Conservation (phyloP, 1,140 invertebrate genomes). For the Aporrectodea caliginosa region DNA sequence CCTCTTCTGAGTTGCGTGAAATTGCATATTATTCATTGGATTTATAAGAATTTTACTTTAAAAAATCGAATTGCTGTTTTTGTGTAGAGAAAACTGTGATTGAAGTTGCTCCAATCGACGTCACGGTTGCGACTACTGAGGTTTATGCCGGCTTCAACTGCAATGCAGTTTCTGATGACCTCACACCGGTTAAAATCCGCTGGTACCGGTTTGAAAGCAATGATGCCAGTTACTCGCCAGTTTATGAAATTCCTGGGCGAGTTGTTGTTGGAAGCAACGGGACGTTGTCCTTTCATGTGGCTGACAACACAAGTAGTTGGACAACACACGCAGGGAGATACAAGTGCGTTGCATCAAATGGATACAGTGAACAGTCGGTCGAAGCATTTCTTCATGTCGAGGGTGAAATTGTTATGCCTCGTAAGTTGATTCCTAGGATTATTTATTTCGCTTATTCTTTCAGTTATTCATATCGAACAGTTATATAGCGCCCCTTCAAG, state of each 20-base stretch:
- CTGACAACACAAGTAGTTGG: constrained; percentile 1
- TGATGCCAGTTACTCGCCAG: neutral
- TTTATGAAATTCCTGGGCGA: neutral
- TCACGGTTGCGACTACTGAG: neutral
- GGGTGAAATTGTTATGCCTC: no score
- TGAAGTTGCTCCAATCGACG: neutral
- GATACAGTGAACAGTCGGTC: neutral
- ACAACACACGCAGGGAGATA: constrained; percentile 25
- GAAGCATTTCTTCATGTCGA: neutral
- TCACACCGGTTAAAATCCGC: constrained; percentile 4
- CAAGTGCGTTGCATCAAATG: constrained; percentile 30
- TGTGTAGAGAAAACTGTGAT: neutral
- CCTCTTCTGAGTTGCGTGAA: no score
- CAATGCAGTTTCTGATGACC: constrained; percentile 24
- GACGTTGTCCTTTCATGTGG: neutral
- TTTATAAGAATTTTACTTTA: no score
- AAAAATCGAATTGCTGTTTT: no score
- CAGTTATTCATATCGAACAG: no score
- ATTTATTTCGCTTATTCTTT: no score
- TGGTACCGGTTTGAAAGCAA: constrained; percentile 5
- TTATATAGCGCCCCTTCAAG: no score
- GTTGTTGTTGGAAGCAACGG: neutral
- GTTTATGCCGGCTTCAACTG: constrained; percentile 12
- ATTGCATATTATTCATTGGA: no score
- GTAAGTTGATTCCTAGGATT: no score